Evolutionary conservation across 2,113 vertebrate species (phyloP).

Genomic region (Peromyscus leucopus): DNA sequence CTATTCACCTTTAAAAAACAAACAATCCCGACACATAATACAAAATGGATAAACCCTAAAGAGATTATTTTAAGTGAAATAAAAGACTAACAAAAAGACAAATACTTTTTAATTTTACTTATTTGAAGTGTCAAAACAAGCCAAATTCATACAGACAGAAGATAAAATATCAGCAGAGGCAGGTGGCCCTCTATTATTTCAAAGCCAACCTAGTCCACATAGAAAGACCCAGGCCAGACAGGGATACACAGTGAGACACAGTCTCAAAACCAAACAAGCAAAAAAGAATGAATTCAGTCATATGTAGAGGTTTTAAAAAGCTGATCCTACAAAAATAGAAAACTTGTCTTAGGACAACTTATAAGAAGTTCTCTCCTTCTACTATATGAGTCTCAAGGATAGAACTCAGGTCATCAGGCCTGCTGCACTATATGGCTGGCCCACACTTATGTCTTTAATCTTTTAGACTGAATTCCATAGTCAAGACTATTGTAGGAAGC

Average conservation of each 20-base stretch:
- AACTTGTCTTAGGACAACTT: not conserved
- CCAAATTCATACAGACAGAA: not conserved
- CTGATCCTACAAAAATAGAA: not conserved
- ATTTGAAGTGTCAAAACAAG: not conserved
- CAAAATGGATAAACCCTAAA: not conserved
- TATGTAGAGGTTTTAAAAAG: not conserved
- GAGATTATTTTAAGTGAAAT: not conserved
- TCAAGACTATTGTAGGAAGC: constrained; percentile 3
- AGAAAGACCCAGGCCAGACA: not conserved
- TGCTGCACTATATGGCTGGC: not conserved
- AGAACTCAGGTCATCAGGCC: not conserved
- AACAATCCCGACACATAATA: not conserved
- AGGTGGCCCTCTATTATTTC: not conserved
- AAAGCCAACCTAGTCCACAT: not conserved
- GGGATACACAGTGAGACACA: not conserved
- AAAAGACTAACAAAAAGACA: not conserved
- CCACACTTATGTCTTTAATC: not conserved
- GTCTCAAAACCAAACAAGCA: not conserved
- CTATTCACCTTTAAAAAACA: constrained; percentile 1
- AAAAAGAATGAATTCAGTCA: not conserved
- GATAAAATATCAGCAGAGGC: not conserved
- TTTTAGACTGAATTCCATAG: constrained; percentile 51
- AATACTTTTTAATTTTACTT: not conserved
- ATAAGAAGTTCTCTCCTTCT: not conserved
- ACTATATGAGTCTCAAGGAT: not conserved